These are phyloP conservation scores for Coendou prehensilis DNA, from an alignment of 2,797 vertebrate species.

Conservation along the genomic window DNA sequence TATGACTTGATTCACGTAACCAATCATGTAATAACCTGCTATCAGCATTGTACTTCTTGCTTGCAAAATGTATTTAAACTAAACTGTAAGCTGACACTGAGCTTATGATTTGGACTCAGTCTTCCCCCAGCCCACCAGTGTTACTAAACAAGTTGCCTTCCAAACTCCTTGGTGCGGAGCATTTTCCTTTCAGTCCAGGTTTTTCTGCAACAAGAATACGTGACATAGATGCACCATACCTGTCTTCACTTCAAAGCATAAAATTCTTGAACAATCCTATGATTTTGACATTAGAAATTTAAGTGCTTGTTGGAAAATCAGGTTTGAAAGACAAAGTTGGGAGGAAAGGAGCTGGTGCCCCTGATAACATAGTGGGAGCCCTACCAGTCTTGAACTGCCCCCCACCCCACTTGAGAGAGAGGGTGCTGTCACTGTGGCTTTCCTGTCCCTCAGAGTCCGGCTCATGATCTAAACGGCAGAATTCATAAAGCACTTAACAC, in stretches of 20 bases:
- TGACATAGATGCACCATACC: not conserved
- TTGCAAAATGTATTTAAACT: no score
- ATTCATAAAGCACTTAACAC: not conserved
- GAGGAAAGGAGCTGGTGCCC: not conserved
- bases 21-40: no score
- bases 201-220: not conserved
- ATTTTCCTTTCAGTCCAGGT: no score
- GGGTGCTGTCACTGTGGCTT: not conserved
- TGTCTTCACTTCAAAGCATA: not conserved
- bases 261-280: conserved; percentile 14
- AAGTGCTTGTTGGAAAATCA: not conserved
- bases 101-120: no score
- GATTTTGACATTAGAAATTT: conserved; percentile 19
- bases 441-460: not conserved
- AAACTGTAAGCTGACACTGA: no score
- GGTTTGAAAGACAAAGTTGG: not conserved
- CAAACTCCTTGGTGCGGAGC: no score
- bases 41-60: no score
- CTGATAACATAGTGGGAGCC: not conserved
- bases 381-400: not conserved
- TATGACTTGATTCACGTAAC: no score
- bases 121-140: no score
- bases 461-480: not conserved
- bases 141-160: no score
- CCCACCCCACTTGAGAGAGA: not conserved